A percentile compares a stretch with the other conserved stretches of the same genome.
phyloP scores from a whole-genome alignment of 2,888 invertebrate genomes.

The Beris chalybata region DNA sequence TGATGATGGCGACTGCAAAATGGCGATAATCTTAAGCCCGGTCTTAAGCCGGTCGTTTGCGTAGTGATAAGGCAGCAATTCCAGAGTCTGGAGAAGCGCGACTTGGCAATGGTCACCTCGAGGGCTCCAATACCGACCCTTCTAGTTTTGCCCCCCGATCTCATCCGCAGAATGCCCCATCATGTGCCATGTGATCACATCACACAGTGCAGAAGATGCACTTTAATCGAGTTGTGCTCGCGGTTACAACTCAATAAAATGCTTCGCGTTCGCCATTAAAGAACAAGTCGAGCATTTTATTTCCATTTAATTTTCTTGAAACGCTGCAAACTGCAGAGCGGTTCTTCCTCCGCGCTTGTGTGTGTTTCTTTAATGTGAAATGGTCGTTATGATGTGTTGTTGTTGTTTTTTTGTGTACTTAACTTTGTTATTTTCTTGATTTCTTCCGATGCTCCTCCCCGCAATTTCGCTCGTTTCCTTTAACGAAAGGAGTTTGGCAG shows the following conservation, averaged over 20 bases:
- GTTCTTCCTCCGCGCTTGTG: neutral
- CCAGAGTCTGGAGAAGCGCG: too few relatives aligned
- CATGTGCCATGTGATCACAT: neutral
- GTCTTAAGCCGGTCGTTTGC: too few relatives aligned
- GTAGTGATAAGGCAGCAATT: too few relatives aligned
- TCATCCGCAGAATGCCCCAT: neutral
- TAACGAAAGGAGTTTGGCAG: neutral
- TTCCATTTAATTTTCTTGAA: slow-evolving; percentile 41
- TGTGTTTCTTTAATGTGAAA: neutral
- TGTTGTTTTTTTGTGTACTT: neutral
- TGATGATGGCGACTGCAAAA: too few relatives aligned
- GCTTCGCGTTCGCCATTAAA: slow-evolving; percentile 29
- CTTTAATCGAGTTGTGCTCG: slow-evolving; percentile 28
- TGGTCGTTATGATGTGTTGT: too few relatives aligned
- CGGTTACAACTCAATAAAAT: slow-evolving; percentile 41
- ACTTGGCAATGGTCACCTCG: too few relatives aligned
- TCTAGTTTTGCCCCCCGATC: too few relatives aligned
- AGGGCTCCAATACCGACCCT: too few relatives aligned
- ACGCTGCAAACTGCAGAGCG: too few relatives aligned
- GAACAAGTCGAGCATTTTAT: slow-evolving; percentile 41
- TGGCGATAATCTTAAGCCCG: too few relatives aligned
- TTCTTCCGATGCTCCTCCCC: too few relatives aligned
- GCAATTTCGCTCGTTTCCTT: neutral
- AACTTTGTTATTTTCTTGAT: neutral
- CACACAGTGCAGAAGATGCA: neutral